A percentile compares a stretch with the other conserved stretches of the same genome.
phyloP scores from a whole-genome alignment of 2,888 invertebrate genomes.

The Lasius platythorax region DNA sequence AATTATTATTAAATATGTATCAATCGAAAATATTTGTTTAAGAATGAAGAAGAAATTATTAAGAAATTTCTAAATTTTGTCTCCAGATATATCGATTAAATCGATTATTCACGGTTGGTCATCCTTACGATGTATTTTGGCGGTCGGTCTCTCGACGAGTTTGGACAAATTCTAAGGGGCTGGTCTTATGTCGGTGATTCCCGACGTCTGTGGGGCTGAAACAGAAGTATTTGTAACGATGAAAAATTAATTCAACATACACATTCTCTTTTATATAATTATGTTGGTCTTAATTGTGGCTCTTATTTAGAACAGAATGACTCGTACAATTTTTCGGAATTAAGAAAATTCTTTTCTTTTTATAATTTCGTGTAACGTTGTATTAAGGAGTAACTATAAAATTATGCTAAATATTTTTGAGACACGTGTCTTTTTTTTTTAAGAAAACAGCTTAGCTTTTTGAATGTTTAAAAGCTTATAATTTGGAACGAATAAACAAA shows the following conservation, averaged over 20 bases:
- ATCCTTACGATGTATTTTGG: conserved; percentile 21
- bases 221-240: conserved; percentile 24
- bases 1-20: not conserved
- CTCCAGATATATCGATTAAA: not conserved
- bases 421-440: not conserved
- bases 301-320: not conserved
- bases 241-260: conserved; percentile 2
- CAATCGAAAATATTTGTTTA: not conserved
- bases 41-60: not conserved
- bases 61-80: not conserved
- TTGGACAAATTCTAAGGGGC: not conserved
- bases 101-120: conserved; percentile 15
- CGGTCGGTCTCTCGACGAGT: not conserved
- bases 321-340: not conserved
- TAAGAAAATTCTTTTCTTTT: not conserved
- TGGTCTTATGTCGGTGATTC: not conserved
- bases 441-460: not conserved
- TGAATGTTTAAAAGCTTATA: not conserved
- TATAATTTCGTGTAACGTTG: not conserved
- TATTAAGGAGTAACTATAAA: not conserved
- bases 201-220: conserved; percentile 20
- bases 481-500: not conserved
- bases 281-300: not conserved
- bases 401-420: not conserved
- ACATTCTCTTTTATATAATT: not conserved